Evolutionary conservation across 2,113 vertebrate species (phyloP).

Genomic region (Lontra canadensis): DNA sequence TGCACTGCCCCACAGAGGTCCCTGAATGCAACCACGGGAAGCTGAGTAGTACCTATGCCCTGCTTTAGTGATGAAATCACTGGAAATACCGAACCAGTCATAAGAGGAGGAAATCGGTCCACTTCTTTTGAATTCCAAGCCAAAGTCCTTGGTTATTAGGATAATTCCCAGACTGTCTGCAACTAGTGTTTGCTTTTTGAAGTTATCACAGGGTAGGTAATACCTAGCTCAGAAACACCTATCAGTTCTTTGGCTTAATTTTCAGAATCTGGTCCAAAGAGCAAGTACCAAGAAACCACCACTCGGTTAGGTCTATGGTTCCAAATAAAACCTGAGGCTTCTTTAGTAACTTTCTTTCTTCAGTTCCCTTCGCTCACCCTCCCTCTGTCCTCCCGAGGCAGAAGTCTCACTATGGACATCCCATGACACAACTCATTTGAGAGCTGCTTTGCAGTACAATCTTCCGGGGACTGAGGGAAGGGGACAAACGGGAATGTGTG

Average conservation of each 20-base stretch:
- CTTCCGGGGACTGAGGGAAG: background rate
- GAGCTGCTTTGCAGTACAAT: background rate
- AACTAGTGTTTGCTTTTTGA: background rate
- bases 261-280: background rate
- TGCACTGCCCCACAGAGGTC: background rate
- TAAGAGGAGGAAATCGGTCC: background rate
- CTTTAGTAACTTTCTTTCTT: background rate
- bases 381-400: background rate
- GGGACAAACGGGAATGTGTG: background rate
- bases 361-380: too few relatives aligned
- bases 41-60: background rate
- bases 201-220: background rate
- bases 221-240: conserved; percentile 1
- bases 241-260: conserved; percentile 15
- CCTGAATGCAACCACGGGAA: background rate
- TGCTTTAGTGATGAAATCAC: background rate
- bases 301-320: background rate
- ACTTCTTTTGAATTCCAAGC: conserved; percentile 17
- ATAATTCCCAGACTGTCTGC: background rate
- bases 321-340: background rate
- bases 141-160: background rate
- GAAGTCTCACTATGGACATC: background rate
- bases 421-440: background rate
- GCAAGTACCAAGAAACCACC: background rate
- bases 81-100: background rate